Evolutionary conservation across 2,888 invertebrate genomes (phyloP).

Genomic region (Pseudeuparius sepicola): DNA sequence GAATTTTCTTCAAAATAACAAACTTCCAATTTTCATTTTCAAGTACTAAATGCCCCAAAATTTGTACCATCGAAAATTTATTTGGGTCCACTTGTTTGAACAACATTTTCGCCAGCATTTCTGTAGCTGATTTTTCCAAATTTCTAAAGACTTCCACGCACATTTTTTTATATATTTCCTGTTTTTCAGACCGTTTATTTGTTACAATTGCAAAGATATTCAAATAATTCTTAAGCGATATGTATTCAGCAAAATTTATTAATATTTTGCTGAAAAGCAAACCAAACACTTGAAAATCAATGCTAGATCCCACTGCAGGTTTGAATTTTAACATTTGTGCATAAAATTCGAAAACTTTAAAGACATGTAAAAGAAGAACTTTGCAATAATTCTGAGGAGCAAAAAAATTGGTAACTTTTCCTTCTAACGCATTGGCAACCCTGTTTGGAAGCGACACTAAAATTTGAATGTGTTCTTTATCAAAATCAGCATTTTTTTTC

Average conservation of each 20-base stretch:
- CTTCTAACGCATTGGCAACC: conserved; percentile 56
- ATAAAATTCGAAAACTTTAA: conserved; percentile 53
- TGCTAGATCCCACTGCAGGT: conserved; percentile 32
- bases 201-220: conserved; percentile 48
- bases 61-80: conserved; percentile 38
- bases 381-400: conserved; percentile 47
- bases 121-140: conserved; percentile 50
- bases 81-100: conserved; percentile 44
- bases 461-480: conserved; percentile 47
- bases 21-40: conserved; percentile 55
- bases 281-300: conserved; percentile 24
- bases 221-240: conserved; percentile 44
- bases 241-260: conserved; percentile 44
- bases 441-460: conserved; percentile 58
- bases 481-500: conserved; percentile 13
- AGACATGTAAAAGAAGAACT: conserved; percentile 49
- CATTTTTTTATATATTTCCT: conserved; percentile 38
- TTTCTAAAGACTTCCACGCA: conserved; percentile 45
- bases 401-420: conserved; percentile 48
- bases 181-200: conserved; percentile 32
- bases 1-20: conserved; percentile 52
- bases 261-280: conserved; percentile 51
- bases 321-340: conserved; percentile 35
- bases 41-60: conserved; percentile 45
- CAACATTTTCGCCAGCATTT: conserved; percentile 46